These are phyloP conservation scores for Seriola dumerili DNA, from an alignment of 2,113 vertebrate species.

Conservation along the genomic window DNA sequence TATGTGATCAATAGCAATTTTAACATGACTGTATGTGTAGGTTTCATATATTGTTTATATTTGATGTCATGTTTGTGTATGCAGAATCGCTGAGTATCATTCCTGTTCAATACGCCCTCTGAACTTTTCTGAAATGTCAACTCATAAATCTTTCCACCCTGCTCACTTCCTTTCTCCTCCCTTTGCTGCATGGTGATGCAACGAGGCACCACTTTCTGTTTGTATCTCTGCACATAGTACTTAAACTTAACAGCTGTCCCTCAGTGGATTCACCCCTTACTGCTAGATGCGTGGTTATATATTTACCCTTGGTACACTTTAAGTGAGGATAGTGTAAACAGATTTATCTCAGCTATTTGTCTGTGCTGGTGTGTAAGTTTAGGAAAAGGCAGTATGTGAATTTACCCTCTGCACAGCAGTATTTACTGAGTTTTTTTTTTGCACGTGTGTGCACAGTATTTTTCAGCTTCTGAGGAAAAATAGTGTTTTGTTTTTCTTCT, in stretches of 20 bases:
- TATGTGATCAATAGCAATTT: neutral
- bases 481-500: constrained; percentile 1
- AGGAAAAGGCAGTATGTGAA: constrained; percentile 2
- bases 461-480: constrained; percentile 5
- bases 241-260: constrained; percentile 47
- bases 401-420: constrained; percentile 39
- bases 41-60: constrained; percentile 30
- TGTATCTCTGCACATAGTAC: constrained; percentile 27
- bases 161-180: constrained; percentile 44
- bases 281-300: constrained; percentile 12
- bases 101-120: constrained; percentile 30
- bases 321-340: constrained; percentile 27
- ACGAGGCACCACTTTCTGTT: constrained; percentile 48
- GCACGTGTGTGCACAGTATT: neutral
- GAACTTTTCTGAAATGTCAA: constrained; percentile 75
- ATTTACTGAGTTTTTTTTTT: constrained; percentile 30
- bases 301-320: constrained; percentile 18
- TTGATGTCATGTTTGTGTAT: constrained; percentile 30
- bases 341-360: constrained; percentile 29
- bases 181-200: constrained; percentile 68
- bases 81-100: constrained; percentile 32
- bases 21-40: neutral
- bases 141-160: constrained; percentile 65
- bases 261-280: constrained; percentile 24
- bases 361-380: neutral